Conservation (phyloP, 35 echinoderm and acorn worm species). For the Apostichopus californicus region DNA sequence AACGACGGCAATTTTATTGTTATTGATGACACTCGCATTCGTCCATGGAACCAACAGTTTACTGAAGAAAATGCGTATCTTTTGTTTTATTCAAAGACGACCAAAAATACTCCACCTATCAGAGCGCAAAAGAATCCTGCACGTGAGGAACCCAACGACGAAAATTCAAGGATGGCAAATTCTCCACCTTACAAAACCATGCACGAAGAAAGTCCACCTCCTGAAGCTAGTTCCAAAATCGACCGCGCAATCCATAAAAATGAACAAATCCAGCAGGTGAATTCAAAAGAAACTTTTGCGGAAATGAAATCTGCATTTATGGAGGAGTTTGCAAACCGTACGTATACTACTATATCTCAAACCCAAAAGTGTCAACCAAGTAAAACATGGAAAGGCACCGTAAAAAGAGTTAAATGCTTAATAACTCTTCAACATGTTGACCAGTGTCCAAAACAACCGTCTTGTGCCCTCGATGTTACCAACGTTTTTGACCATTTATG, state of each 20-base stretch:
- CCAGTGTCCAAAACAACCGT: neutral
- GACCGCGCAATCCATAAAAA: neutral
- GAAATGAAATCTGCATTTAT: neutral
- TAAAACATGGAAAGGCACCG: neutral
- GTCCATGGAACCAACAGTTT: conserved; percentile 19
- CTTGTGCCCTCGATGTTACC: neutral
- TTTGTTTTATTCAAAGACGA: neutral
- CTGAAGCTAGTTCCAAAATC: neutral
- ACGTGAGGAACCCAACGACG: neutral
- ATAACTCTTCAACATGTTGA: neutral
- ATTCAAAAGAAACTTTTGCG: neutral
- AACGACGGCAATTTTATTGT: neutral
- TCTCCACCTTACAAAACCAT: neutral
- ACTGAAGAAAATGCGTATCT: conserved; percentile 4
- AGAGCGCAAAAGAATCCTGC: neutral
- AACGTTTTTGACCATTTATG: conserved; percentile 1
- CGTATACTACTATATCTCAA: neutral
- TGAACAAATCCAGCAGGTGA: neutral
- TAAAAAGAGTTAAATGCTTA: neutral
- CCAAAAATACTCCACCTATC: neutral
- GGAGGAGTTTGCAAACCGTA: neutral
- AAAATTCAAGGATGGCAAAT: neutral
- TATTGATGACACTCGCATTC: neutral
- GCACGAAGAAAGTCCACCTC: neutral
- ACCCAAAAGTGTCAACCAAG: neutral